Evolutionary conservation across 2,888 invertebrate species (phyloP).

Genomic region (Ctenicera cuprea): DNA sequence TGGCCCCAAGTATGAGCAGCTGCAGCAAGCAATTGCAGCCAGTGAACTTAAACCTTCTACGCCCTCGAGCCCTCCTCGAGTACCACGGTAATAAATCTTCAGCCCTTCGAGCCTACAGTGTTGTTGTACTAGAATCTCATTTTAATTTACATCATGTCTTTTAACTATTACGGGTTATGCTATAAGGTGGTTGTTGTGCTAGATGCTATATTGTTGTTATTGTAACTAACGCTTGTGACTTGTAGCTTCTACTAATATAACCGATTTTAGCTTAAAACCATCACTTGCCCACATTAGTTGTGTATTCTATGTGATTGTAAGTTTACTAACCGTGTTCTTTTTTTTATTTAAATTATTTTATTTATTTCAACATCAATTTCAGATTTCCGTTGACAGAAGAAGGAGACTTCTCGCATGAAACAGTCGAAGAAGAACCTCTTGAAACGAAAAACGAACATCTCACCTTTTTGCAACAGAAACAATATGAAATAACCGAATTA

Average conservation of each 20-base stretch:
- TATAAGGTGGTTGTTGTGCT: constrained; percentile 43
- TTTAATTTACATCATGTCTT: constrained; percentile 47
- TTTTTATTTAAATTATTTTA: constrained; percentile 58
- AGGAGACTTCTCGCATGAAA: constrained; percentile 65
- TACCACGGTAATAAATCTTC: constrained; percentile 73
- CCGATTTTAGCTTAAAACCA: constrained; percentile 50
- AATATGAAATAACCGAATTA: constrained; percentile 65
- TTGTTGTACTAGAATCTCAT: constrained; percentile 51
- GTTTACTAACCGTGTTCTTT: constrained; percentile 48
- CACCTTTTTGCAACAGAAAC: constrained; percentile 63
- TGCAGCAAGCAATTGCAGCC: constrained; percentile 90
- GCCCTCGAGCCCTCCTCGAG: constrained; percentile 73
- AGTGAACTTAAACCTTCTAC: constrained; percentile 82
- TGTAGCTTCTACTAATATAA: constrained; percentile 53
- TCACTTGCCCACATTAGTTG: constrained; percentile 55
- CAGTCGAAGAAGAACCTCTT: constrained; percentile 62
- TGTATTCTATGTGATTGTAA: constrained; percentile 52
- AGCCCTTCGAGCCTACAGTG: constrained; percentile 48
- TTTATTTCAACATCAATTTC: constrained; percentile 69
- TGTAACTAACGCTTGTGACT: constrained; percentile 51
- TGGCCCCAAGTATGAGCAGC: constrained; percentile 91
- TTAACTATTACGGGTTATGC: constrained; percentile 46
- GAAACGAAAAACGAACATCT: constrained; percentile 68
- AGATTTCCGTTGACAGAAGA: constrained; percentile 71
- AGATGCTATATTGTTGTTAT: constrained; percentile 46